Evolutionary conservation across 2,797 vertebrate genomes (phyloP).

Genomic region (Parauchenoglanis punctatus): DNA sequence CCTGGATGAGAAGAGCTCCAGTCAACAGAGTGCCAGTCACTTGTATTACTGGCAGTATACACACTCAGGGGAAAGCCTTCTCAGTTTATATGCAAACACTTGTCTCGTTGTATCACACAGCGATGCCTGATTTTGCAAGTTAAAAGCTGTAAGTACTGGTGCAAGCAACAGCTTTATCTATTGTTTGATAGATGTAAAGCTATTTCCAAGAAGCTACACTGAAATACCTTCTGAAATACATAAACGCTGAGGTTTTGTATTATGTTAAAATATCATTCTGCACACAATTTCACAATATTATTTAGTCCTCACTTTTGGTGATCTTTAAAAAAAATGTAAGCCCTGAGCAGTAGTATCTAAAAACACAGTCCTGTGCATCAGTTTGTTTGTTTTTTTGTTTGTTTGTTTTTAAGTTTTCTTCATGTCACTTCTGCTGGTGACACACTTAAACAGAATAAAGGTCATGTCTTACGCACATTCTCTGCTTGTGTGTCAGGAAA

Average conservation of each 20-base stretch:
- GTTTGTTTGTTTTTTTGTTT: background rate
- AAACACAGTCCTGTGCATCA: conserved; percentile 57
- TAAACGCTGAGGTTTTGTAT: background rate
- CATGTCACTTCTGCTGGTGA: conserved; percentile 68
- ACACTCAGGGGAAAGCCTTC: conserved; percentile 36
- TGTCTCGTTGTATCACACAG: conserved; percentile 26
- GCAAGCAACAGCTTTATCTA: background rate
- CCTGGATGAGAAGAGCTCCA: conserved; percentile 66
- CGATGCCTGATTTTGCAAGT: conserved; percentile 41
- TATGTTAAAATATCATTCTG: background rate
- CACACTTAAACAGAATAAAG: conserved; percentile 67
- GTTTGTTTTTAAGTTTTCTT: conserved; percentile 71
- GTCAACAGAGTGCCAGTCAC: conserved; percentile 66
- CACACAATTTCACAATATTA: background rate
- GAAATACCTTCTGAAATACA: background rate
- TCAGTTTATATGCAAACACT: conserved; percentile 47
- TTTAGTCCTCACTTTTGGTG: background rate
- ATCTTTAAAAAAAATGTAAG: background rate
- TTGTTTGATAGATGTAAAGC: no score
- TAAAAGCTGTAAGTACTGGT: conserved; percentile 7
- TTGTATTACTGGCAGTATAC: conserved; percentile 46
- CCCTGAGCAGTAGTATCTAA: conserved; percentile 52
- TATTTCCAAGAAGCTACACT: background rate
- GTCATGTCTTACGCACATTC: conserved; percentile 74
- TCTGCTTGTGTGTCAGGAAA: conserved; percentile 76